Evolutionary conservation across 2,888 invertebrate species (phyloP), one percentile per base, ranked within the genome.

Genomic region (Arrhopalites spinosus): DNA sequence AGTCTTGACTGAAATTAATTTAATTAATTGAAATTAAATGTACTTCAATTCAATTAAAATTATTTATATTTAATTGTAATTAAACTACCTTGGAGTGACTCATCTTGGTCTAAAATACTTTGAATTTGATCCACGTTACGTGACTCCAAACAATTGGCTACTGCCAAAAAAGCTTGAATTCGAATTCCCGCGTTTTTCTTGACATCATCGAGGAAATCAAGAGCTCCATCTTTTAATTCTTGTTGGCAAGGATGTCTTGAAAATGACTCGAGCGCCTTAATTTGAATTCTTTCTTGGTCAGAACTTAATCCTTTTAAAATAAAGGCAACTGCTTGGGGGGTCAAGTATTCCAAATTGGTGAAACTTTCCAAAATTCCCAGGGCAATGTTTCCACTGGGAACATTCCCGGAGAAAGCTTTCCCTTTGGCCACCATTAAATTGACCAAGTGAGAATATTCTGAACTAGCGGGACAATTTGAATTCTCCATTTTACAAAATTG

Each of bases 161-260:
- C 86, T 0, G 91, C 90, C 56, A 94, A 87, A 85, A 95, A 96
- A 0, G 92, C 92, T 85, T 92, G 92, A 85, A 96, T 95, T 67
- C 96, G 90, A 77, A 96, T 87, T 86, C 96, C 96, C 0, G 94
- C 91, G 85, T 96, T 95, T 84, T 93, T 89, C 72, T 91, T 90
- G 0, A 87, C 88, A 85, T 95, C 90, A 83, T 90, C 90, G 83
- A 94, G 86, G 1, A 93, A 85, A 13, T 89, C 88, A 74, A 91
- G 77, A 0, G 90, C 90, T 13, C 89, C 86, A 76, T 85, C 85
- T 72, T 87, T 85, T 71, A 88, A 78, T 82, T 84, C 73, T 71
- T 86, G 79, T 78, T 88, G 88, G 85, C 93, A 93, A 11, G 91
- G 87, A 80, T 92, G 90, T 11, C 91, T 89, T 0, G 89, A 87